Percentiles rank a stretch among this genome's conserved stretches.
Conservation (phyloP, 1,140 invertebrate species). For the Drosophila paulistorum region DNA sequence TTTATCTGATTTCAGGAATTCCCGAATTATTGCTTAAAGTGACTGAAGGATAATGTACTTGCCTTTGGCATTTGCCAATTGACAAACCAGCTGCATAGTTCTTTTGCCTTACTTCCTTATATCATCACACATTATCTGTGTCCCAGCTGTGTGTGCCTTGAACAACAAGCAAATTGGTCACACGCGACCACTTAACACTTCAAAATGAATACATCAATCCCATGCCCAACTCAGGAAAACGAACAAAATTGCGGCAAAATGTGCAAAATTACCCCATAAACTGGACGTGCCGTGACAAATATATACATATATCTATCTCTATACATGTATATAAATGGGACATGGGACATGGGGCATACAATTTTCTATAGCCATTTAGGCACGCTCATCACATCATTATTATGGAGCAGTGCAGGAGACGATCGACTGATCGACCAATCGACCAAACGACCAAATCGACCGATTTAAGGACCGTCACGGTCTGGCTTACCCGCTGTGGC, state of each 20-base stretch:
- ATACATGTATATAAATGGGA: no score
- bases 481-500: conserved; percentile 67
- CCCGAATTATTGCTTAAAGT: no score
- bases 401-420: conserved; percentile 24
- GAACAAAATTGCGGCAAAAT: conserved; percentile 24
- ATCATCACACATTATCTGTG: conserved; percentile 7
- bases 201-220: conserved; percentile 69
- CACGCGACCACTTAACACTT: conserved; percentile 76
- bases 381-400: conserved; percentile 50
- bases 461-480: conserved; percentile 14
- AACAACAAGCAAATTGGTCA: conserved; percentile 64
- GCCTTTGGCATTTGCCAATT: neutral
- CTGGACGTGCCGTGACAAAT: conserved; percentile 47
- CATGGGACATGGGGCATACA: neutral
- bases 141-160: conserved; percentile 50
- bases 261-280: conserved; percentile 49
- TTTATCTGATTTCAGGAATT: neutral
- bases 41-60: neutral
- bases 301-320: neutral
- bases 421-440: conserved; percentile 23
- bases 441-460: neutral
- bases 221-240: neutral
- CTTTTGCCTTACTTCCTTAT: neutral
- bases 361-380: conserved; percentile 38
- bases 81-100: neutral